A percentile compares a stretch with the other conserved stretches of the same genome.
These are phyloP conservation scores for Ciconia boyciana DNA, from an alignment of 2,113 vertebrate species.

Conservation along the genomic window DNA sequence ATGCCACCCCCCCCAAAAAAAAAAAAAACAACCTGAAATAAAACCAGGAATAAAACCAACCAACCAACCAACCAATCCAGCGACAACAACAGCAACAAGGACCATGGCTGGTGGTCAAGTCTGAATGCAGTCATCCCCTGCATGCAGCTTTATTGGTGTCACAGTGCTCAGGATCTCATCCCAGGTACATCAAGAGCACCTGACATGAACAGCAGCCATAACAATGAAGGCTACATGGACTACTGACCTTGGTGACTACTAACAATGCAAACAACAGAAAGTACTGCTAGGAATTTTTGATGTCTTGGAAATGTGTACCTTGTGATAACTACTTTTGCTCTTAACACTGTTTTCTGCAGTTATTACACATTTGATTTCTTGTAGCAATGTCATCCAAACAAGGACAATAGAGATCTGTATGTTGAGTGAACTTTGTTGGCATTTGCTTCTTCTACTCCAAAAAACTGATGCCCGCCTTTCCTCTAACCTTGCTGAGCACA, in stretches of 20 bases:
- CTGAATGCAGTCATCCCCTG: background rate
- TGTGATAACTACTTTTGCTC: background rate
- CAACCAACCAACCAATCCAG: background rate
- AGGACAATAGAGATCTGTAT: background rate
- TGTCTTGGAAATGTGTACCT: background rate
- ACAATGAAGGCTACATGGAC: background rate
- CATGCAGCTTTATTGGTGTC: background rate
- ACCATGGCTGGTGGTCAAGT: background rate
- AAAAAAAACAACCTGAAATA: background rate
- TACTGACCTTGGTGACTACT: background rate
- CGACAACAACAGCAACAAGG: background rate
- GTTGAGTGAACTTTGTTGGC: background rate
- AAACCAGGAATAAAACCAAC: background rate
- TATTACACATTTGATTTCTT: background rate
- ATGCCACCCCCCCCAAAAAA: fast-evolving
- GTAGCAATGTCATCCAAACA: background rate
- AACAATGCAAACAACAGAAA: background rate
- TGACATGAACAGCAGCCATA: background rate
- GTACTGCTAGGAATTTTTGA: background rate
- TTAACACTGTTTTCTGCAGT: background rate
- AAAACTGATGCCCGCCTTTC: background rate
- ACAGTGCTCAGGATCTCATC: background rate
- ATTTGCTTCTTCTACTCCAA: background rate
- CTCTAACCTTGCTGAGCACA: background rate
- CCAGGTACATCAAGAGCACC: fast-evolving